Conservation (phyloP, 2,113 vertebrate genomes). For the Parotia lawesii region DNA sequence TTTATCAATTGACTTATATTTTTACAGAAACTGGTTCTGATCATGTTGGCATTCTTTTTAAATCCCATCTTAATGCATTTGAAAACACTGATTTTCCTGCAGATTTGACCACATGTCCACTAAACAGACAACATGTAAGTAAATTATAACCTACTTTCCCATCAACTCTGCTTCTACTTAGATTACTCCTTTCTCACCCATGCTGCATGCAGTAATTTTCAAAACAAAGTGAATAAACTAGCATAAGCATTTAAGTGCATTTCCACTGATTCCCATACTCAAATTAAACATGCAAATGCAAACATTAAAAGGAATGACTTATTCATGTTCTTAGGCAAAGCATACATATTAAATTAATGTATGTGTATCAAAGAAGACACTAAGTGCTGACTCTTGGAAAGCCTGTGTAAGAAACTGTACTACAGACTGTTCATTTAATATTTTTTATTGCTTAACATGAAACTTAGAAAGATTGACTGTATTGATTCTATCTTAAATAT, state of each 20-base stretch:
- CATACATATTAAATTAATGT: constrained; percentile 50
- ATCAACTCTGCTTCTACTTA: background rate
- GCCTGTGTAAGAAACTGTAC: constrained; percentile 8
- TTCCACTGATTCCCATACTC: constrained; percentile 55
- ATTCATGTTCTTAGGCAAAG: constrained; percentile 60
- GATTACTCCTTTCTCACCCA: constrained; percentile 3
- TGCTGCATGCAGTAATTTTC: background rate
- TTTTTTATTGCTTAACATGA: constrained; percentile 42
- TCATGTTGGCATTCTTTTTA: background rate
- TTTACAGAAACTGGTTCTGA: background rate
- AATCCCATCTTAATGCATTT: background rate
- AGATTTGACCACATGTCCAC: background rate
- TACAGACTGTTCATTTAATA: constrained; percentile 5
- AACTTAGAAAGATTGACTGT: background rate
- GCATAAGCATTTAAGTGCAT: constrained; percentile 21
- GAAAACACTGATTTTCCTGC: background rate
- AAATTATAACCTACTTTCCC: constrained; percentile 33
- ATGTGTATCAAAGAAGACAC: constrained; percentile 26
- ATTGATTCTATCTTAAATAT: constrained; percentile 30
- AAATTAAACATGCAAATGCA: constrained; percentile 64
- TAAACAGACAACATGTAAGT: background rate
- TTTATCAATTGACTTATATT: background rate
- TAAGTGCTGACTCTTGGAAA: constrained; percentile 60
- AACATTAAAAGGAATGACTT: constrained; percentile 60
- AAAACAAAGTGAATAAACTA: constrained; percentile 33